Evolutionary conservation across 35 echinoderm and acorn worm species (phyloP), one percentile per base, ranked within the genome.

Genomic region (Heliocidaris tuberculata): DNA sequence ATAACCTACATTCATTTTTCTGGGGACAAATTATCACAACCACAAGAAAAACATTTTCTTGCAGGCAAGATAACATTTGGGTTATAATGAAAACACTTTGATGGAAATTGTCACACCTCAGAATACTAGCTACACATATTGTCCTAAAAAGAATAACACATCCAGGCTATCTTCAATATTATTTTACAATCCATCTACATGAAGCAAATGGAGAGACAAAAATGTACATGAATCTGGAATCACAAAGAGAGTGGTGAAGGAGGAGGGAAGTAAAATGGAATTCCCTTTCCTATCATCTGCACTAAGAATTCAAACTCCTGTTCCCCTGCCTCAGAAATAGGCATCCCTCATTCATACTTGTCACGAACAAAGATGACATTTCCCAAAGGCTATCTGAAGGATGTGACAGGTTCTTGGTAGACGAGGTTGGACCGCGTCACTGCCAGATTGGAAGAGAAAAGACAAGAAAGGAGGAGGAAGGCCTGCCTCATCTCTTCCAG

Each of bases 291-390:
- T 5, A 27, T 78, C 65, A 78, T 78, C 65, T 78, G 65, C 65
- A 78, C 65, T 78, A 78, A n/a, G 65, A 78, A 7, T 78, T 78
- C 65, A 78, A 78, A 78, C 65, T 78, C 65, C 65, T 78, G 87
- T 89, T 89, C 32, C 31, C 31, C 29, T 42, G 87, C 29, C 87
- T 47, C 13, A 24, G 30, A 89, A 89, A 32, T 89, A 89, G 31
- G 47, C 19, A 48, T 89, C 31, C 31, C 87, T 89, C 87, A 89
- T 89, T 48, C 19, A 47, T 89, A 89, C 87, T 89, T 89, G 87
- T 89, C 87, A 89, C 17, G 87, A 24, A 47, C 47, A 48, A 89
- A 32, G 87, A 89, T 48, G 47, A 48, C 87, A 48, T 48, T 47
- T 89, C 87, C 87, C 32, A 32, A 89, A 89, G 87, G 87, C 87